phyloP scores from a whole-genome alignment of 2,888 invertebrate genomes.

The Diadegma fenestrale region DNA sequence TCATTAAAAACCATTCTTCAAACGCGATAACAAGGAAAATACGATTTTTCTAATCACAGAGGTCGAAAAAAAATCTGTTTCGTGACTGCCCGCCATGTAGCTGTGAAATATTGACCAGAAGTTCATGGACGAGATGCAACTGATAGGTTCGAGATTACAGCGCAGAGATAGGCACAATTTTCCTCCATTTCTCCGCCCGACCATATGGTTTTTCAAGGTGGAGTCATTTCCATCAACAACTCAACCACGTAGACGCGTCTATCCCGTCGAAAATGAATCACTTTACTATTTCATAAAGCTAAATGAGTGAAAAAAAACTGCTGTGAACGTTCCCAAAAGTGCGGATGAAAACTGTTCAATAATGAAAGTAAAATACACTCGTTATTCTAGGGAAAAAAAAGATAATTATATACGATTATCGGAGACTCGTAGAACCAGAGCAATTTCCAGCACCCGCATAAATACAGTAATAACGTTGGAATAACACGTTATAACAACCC shows the following conservation, averaged over 20 bases:
- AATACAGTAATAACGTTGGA: constrained; percentile 12
- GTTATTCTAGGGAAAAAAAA: background rate
- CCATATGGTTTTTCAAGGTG: constrained; percentile 10
- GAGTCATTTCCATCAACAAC: background rate
- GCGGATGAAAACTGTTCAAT: background rate
- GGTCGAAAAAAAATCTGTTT: background rate
- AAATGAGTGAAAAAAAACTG: background rate
- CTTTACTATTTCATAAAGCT: background rate
- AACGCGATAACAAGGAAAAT: background rate
- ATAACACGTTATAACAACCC: background rate
- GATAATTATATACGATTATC: background rate
- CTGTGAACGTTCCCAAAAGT: background rate
- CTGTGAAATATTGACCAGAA: constrained; percentile 33
- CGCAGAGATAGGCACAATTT: constrained; percentile 6
- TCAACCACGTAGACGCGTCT: background rate
- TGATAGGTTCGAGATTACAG: constrained; percentile 44
- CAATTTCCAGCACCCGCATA: constrained; percentile 5
- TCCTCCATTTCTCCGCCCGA: background rate
- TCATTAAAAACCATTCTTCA: too few relatives aligned
- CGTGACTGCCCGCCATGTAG: background rate
- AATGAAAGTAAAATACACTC: background rate
- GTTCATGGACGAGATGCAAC: constrained; percentile 34
- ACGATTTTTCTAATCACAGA: background rate
- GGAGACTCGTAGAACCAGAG: background rate
- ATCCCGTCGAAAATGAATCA: background rate